Conservation (phyloP, 2,888 invertebrate genomes). For the Dicycla oo region DNA sequence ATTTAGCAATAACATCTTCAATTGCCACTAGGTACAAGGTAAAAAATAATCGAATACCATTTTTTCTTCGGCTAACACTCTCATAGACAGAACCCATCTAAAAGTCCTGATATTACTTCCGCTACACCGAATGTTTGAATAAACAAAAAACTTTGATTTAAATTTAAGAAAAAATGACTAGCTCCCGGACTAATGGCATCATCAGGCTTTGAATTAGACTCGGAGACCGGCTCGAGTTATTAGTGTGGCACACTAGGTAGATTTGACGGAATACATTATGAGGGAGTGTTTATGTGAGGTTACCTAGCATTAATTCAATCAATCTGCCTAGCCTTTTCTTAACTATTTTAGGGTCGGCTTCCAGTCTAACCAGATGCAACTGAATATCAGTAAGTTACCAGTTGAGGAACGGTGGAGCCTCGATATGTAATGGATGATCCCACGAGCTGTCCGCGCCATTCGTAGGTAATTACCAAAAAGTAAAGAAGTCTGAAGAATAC, state of each 20-base stretch:
- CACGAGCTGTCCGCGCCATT: too few species aligned
- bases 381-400: too few species aligned
- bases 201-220: slow-evolving; percentile 77
- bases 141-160: slow-evolving; percentile 63
- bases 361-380: too few species aligned
- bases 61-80: slow-evolving; percentile 44
- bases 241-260: slow-evolving; percentile 65
- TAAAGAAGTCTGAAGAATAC: background rate
- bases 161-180: slow-evolving; percentile 62
- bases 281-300: slow-evolving; percentile 64
- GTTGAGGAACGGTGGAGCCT: too few species aligned
- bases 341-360: too few species aligned
- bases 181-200: slow-evolving; percentile 78
- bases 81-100: slow-evolving; percentile 36
- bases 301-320: background rate
- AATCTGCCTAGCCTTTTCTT: too few species aligned
- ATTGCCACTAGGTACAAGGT: slow-evolving; percentile 17
- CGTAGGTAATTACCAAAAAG: background rate
- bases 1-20: slow-evolving; percentile 44
- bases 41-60: slow-evolving; percentile 55
- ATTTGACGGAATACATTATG: slow-evolving; percentile 68
- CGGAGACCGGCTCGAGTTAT: slow-evolving; percentile 70
- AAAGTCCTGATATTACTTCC: slow-evolving; percentile 59
- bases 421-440: too few species aligned
- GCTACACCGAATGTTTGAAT: slow-evolving; percentile 58